Evolutionary conservation across 2,113 vertebrate species (phyloP).

Genomic region (Caloenas nicobarica): DNA sequence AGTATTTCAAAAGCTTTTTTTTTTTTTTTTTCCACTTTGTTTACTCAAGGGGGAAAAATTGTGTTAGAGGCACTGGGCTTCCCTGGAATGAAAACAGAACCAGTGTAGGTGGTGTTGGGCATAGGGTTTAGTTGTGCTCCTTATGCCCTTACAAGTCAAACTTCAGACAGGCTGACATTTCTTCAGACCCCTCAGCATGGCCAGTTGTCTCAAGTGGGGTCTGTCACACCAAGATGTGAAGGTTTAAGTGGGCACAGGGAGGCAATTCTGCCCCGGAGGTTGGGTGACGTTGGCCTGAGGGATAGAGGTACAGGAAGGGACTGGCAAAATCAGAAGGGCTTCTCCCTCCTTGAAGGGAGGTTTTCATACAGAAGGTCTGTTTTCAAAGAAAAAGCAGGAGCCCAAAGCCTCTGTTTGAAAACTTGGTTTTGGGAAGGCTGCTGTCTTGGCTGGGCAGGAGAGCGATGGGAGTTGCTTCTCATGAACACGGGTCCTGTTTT

Average conservation of each 20-base stretch:
- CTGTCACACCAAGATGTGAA: not conserved
- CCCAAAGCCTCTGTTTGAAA: not conserved
- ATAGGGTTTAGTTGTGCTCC: not conserved
- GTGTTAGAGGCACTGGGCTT: not conserved
- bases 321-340: not conserved
- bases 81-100: not conserved
- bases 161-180: not conserved
- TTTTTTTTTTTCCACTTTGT: not conserved
- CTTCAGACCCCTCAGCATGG: not conserved
- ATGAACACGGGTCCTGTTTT: not conserved
- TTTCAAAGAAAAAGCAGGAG: not conserved
- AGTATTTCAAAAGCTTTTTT: not conserved
- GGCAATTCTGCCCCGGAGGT: fast-evolving
- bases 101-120: not conserved
- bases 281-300: not conserved
- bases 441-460: not conserved
- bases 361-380: not conserved
- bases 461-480: not conserved
- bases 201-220: not conserved
- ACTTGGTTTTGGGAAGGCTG: not conserved
- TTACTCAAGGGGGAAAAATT: not conserved
- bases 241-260: not conserved
- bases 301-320: not conserved
- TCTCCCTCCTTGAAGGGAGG: not conserved
- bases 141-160: not conserved